A percentile compares a stretch with the other conserved stretches of the same genome.
phyloP scores from a whole-genome alignment of 2,888 invertebrate species.

The Agrypnus murinus region DNA sequence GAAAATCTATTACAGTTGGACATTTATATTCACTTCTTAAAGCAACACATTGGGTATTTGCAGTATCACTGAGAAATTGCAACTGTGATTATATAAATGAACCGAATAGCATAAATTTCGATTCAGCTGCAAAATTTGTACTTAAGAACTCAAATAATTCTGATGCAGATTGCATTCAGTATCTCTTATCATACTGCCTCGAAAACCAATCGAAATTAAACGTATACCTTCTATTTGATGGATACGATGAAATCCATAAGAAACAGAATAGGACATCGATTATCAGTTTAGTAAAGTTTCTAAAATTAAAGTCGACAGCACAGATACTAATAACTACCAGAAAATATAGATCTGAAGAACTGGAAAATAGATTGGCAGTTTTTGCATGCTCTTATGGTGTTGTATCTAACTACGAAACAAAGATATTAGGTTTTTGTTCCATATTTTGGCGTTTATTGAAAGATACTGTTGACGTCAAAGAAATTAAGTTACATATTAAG shows the following conservation, averaged over 20 bases:
- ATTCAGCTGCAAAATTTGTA: slow-evolving; percentile 32
- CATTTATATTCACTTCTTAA: slow-evolving; percentile 23
- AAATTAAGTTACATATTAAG: too few relatives aligned
- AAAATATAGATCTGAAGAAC: slow-evolving; percentile 25
- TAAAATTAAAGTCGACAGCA: slow-evolving; percentile 13
- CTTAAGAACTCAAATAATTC: neutral
- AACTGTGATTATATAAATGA: slow-evolving; percentile 14
- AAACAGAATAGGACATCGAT: slow-evolving; percentile 9
- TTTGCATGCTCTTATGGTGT: slow-evolving; percentile 33
- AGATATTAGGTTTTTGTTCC: slow-evolving; percentile 24
- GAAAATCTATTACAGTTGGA: slow-evolving; percentile 40
- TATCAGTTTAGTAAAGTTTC: slow-evolving; percentile 27
- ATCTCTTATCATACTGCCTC: slow-evolving; percentile 35
- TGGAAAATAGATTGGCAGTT: slow-evolving; percentile 40
- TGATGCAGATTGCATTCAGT: neutral
- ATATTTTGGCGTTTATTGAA: slow-evolving; percentile 36
- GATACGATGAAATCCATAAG: slow-evolving; percentile 31
- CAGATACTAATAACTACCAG: slow-evolving; percentile 44
- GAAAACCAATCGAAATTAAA: slow-evolving; percentile 26
- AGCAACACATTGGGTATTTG: slow-evolving; percentile 39
- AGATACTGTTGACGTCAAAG: too few relatives aligned
- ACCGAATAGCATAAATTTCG: slow-evolving; percentile 12
- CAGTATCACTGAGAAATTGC: slow-evolving; percentile 25
- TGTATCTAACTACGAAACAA: neutral
- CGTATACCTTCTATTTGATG: slow-evolving; percentile 39